Evolutionary conservation across 2,113 vertebrate species (phyloP).

Genomic region (Garra rufa): DNA sequence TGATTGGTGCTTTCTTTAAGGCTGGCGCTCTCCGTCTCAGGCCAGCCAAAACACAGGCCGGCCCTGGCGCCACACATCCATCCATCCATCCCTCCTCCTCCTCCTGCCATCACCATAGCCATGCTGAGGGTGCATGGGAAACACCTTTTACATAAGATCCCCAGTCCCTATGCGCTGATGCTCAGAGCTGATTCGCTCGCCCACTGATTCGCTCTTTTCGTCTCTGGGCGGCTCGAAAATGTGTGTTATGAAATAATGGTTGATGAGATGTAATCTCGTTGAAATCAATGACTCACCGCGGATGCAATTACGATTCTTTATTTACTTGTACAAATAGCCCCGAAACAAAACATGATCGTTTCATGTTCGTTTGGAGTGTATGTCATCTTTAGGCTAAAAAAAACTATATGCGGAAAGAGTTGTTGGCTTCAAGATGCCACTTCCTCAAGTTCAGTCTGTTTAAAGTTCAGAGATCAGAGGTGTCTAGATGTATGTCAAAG

Average conservation of each 20-base stretch:
- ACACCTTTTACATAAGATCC: constrained; percentile 55
- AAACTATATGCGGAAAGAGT: too few relatives aligned
- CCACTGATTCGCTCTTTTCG: not conserved
- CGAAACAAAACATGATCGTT: not conserved
- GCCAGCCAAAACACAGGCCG: constrained; percentile 75
- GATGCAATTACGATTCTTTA: not conserved
- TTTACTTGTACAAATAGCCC: not conserved
- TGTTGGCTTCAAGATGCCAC: constrained; percentile 6
- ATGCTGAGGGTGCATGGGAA: constrained; percentile 52
- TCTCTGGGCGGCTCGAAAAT: not conserved
- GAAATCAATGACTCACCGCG: not conserved
- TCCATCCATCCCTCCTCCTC: constrained; percentile 8
- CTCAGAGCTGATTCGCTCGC: constrained; percentile 12
- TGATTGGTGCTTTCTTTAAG: constrained; percentile 62
- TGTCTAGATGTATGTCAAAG: constrained; percentile 22
- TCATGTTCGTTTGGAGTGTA: not conserved
- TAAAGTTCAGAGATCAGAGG: not conserved
- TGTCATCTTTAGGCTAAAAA: not conserved
- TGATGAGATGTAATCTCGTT: not conserved
- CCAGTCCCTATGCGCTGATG: not conserved
- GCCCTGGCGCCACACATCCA: constrained; percentile 69
- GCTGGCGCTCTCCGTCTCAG: constrained; percentile 57
- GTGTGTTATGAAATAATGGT: not conserved
- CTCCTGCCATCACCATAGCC: constrained; percentile 28
- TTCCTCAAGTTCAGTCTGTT: not conserved